Percentiles rank a stretch among this genome's conserved stretches.
Evolutionary conservation across 2,113 vertebrate genomes (phyloP).

Genomic region (Myotis davidii): DNA sequence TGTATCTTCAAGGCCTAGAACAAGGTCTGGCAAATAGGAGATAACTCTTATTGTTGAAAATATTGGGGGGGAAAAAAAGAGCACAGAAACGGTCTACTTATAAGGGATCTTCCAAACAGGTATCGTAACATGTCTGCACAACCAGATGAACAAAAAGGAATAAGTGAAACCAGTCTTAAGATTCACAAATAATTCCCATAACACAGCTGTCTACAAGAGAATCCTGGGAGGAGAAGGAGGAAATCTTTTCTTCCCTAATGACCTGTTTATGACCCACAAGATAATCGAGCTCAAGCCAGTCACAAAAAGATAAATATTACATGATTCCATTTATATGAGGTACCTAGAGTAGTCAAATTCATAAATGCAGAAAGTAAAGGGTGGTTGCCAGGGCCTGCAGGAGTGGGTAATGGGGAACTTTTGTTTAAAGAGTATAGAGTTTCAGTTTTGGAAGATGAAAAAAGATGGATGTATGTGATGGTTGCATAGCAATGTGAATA

Average conservation of each 20-base stretch:
- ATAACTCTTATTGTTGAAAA: background rate
- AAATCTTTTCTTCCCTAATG: background rate
- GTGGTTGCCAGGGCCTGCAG: background rate
- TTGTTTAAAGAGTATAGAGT: background rate
- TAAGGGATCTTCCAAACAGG: background rate
- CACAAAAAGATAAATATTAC: background rate
- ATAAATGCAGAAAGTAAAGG: background rate
- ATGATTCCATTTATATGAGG: background rate
- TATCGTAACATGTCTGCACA: slow-evolving; percentile 14
- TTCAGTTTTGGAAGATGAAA: background rate
- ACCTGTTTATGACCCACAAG: background rate
- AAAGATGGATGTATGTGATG: background rate
- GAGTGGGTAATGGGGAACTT: background rate
- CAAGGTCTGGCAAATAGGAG: background rate
- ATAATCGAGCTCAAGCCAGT: slow-evolving; percentile 1
- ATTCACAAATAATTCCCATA: background rate
- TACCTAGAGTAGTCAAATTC: background rate
- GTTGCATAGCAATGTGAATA: background rate
- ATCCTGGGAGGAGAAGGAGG: background rate
- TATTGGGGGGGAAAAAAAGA: background rate
- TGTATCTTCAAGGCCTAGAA: background rate
- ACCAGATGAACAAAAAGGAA: background rate
- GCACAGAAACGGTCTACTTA: background rate
- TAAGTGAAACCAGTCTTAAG: slow-evolving; percentile 10
- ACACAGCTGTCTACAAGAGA: background rate